phyloP scores from a whole-genome alignment of 2,113 vertebrate species.

The Chelonoidis abingdonii region DNA sequence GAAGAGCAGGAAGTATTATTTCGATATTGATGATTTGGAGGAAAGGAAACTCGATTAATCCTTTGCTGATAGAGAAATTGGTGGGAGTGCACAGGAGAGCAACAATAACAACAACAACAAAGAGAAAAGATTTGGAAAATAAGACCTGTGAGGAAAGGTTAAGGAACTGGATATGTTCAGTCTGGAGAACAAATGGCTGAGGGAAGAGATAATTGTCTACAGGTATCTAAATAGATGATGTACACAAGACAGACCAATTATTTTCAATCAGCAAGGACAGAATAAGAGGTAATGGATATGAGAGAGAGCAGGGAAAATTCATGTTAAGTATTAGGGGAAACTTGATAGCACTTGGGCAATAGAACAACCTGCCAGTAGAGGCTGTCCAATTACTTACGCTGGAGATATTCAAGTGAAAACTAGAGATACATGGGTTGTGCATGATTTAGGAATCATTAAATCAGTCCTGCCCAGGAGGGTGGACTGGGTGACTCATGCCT shows the following conservation, averaged over 20 bases:
- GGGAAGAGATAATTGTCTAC: neutral
- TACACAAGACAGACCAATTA: neutral
- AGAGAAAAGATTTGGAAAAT: neutral
- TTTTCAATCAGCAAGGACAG: neutral
- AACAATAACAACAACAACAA: neutral
- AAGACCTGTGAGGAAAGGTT: neutral
- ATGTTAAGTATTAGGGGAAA: neutral
- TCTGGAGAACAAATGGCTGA: neutral
- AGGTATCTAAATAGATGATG: neutral
- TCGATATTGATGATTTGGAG: neutral
- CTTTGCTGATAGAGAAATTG: neutral
- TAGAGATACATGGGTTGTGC: neutral
- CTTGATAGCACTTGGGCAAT: neutral
- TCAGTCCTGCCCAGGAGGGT: neutral
- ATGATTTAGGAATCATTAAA: neutral
- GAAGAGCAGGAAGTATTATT: neutral
- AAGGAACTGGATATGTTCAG: neutral
- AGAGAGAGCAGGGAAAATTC: neutral
- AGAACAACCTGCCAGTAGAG: neutral
- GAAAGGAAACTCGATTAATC: neutral
- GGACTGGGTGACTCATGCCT: neutral
- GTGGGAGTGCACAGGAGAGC: neutral
- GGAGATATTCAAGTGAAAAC: neutral
- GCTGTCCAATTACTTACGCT: neutral
- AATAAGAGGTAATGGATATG: neutral